Base-by-base conservation (phyloP, 2,888 invertebrate genomes). In the Drosophila engyochracea region DNA sequence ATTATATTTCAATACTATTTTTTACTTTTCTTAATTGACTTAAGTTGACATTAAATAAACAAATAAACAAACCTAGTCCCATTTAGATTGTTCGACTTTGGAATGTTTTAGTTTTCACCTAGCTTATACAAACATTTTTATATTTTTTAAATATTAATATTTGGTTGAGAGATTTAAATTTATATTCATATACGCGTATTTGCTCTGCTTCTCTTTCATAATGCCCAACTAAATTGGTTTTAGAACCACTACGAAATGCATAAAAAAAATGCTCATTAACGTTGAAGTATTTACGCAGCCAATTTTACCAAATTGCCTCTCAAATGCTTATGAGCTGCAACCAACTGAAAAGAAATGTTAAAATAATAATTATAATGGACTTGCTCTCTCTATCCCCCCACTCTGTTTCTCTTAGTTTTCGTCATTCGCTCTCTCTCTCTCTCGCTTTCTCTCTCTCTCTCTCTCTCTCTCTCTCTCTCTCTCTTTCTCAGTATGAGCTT, bases 351-450 rank as follows among this genome's bases (percentile, higher is more conserved):
- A 28, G 31, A 54, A 55, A 51, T 62, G 30, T 44, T 37, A 33
- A 53, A 60, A 51, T 49, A 60, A 65, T 37, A 65, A 44, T 55
- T 35, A 53, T 66, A 79, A 79, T 79, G 30, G 33, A 69, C 19
- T 65, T n/a, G 25, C 12, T 41, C n/a, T 7, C 9, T 6, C 37
- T 10, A 10, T 35, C 5, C 5, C 12, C 5, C 35, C 31, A 19
- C 49, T 19, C 22, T 19, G 28, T 30, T 6, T n/a, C n/a, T 14
- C 5, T 2, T 19, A 9, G 3, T 6, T 4, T 9, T 2, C 28
- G 25, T 9, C 12, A 28, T 16, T n/a, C n/a, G 0, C 1, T 6
- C 30, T 28, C 16, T n/a, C 4, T 6, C 7, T n/a, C n/a, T n/a
- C n/a, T n/a, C n/a, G n/a, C n/a, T n/a, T n/a, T n/a, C n/a, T n/a